These are phyloP conservation scores for Romanomermis culicivorax DNA, from an alignment of 2,888 invertebrate genomes.

Conservation along the genomic window DNA sequence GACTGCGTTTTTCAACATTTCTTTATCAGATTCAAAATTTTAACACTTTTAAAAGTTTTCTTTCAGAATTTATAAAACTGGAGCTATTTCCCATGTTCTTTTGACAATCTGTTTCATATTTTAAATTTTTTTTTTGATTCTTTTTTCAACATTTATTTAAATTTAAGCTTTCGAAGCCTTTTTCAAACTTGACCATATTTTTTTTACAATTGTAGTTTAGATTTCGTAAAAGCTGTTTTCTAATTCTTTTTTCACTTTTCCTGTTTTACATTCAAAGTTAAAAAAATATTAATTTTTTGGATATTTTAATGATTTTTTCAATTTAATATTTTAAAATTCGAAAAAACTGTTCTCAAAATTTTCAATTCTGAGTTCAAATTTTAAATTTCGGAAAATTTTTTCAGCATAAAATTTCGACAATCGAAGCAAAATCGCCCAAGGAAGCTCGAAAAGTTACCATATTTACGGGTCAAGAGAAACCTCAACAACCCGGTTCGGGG, in stretches of 20 bases:
- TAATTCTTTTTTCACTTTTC: neutral
- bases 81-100: neutral
- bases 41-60: no score
- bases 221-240: neutral
- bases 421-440: neutral
- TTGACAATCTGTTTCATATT: neutral
- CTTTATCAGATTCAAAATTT: no score
- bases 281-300: neutral
- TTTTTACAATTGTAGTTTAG: neutral
- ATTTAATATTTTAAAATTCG: no score
- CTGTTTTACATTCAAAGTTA: neutral
- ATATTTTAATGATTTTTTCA: no score
- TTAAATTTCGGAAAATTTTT: no score
- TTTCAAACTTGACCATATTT: neutral
- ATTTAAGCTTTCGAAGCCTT: neutral
- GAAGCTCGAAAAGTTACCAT: neutral
- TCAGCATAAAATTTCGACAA: neutral
- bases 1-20: no score
- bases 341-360: no score
- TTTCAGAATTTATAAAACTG: no score
- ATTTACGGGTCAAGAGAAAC: slow-evolving; percentile 8
- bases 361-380: no score
- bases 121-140: neutral
- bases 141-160: neutral
- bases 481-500: slow-evolving; percentile 2